Base-by-base conservation (phyloP, 30 jellyfish, hydroid and myxozoan genomes). In the Cassiopea xamachana region DNA sequence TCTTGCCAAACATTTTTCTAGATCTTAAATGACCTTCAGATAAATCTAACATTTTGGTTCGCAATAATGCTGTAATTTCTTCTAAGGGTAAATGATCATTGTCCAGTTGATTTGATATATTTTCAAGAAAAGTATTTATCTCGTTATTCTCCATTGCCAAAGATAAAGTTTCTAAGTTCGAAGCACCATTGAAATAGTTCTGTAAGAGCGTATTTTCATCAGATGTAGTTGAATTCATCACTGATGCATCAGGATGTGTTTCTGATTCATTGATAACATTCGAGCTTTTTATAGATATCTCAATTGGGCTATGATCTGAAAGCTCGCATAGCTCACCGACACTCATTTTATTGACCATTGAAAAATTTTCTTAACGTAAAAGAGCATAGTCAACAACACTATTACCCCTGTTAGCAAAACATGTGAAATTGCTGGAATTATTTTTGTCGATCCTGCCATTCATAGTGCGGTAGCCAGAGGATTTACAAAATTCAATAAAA, bases 301-400 rank as follows among this genome's bases (percentile, higher is more conserved):
- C 70, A 75, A 75, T 75, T 75, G 84, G 84, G 43, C 84, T 75
- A 75, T 75, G 68, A 75, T 75, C 82, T 43, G 82, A 73, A 39
- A 73, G 82, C 59, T 73, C 82, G 51, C 82, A 73, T 2, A 73
- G 82, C 82, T 73, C 58, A 73, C 82, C 82, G 55, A 73, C 82
- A 73, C 82, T 14, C 4, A 73, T 59, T 59, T 27, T 27, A 27
- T 27, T 27, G 39, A 27, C 39, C 39, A 27, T 27, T 27, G 39
- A 27, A 27, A 27, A 27, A 0, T 27, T 27, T 27, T 27, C 39
- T 27, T 27, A 0, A 0, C 39, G 39, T 27, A 27, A 27, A 27
- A 27, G 39, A 27, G 39, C 39, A 27, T 27, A 27, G 39, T 27
- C 39, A 27, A 27, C 39, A 27, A 27, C 39, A 27, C 39, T 27